phyloP scores from a whole-genome alignment of 2,797 vertebrate species.

The Anguilla marmorata region DNA sequence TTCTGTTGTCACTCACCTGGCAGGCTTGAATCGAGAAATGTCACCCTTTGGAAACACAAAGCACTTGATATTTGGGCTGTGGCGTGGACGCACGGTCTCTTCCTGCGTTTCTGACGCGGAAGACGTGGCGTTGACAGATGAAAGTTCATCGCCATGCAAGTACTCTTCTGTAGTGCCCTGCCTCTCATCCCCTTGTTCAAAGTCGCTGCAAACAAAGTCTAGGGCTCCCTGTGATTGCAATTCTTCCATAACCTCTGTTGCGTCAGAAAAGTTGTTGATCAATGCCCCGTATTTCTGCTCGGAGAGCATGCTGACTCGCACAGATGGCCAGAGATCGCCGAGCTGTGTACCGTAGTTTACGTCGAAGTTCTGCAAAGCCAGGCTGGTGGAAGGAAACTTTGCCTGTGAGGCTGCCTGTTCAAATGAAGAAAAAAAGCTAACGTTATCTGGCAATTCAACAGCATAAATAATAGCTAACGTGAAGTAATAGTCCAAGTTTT shows the following conservation, averaged over 20 bases:
- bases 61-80: conserved; percentile 80
- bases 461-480: no score
- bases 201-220: conserved; percentile 72
- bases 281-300: conserved; percentile 90
- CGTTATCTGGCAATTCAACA: background rate
- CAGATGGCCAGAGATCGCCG: conserved; percentile 80
- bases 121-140: background rate
- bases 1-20: conserved; percentile 70
- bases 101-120: background rate
- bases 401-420: conserved; percentile 76
- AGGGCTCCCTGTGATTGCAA: conserved; percentile 71
- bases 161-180: background rate
- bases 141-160: background rate
- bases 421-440: background rate
- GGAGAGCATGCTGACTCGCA: conserved; percentile 79
- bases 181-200: background rate
- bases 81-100: background rate
- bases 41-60: conserved; percentile 85
- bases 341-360: conserved; percentile 75
- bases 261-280: conserved; percentile 79
- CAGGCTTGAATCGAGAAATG: conserved; percentile 79
- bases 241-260: conserved; percentile 43
- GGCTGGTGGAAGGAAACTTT: conserved; percentile 63
- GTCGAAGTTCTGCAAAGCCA: conserved; percentile 87
- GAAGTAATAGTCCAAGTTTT: no score